Conservation (phyloP, 2,113 vertebrate species). For the Solea senegalensis region DNA sequence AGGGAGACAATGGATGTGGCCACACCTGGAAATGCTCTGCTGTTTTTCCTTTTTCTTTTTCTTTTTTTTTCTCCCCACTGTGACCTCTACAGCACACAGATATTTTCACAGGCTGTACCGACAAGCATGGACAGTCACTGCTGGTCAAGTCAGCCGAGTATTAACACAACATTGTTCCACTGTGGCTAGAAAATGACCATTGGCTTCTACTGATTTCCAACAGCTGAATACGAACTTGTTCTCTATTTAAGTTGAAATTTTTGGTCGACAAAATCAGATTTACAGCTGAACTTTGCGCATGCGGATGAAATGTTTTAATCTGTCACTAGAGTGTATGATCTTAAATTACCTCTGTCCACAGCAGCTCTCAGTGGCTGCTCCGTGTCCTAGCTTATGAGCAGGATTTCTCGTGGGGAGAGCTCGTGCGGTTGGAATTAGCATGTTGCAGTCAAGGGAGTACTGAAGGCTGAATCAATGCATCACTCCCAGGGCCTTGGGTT, state of each 20-base stretch:
- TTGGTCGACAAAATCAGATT: too few species aligned
- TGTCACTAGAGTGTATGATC: conserved; percentile 31
- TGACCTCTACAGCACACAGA: conserved; percentile 80
- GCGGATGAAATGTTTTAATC: too few species aligned
- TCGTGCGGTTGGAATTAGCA: conserved; percentile 73
- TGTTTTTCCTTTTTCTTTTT: conserved; percentile 85
- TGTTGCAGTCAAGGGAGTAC: conserved; percentile 73
- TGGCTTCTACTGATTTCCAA: conserved; percentile 21
- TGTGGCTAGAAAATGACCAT: conserved; percentile 41
- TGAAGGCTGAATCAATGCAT: conserved; percentile 84
- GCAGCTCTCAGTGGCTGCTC: conserved; percentile 43
- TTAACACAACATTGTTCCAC: conserved; percentile 38
- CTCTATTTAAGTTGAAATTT: too few species aligned
- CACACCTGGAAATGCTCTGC: conserved; percentile 81
- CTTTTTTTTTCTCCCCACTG: conserved; percentile 13
- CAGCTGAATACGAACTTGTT: not conserved
- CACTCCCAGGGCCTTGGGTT: conserved; percentile 77
- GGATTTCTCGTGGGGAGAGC: conserved; percentile 75
- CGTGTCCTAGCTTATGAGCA: conserved; percentile 68
- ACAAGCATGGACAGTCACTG: conserved; percentile 39
- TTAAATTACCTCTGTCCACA: conserved; percentile 66
- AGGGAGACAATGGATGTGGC: conserved; percentile 77
- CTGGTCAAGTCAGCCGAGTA: conserved; percentile 53
- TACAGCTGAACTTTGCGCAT: too few species aligned
- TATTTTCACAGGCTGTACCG: conserved; percentile 67